Evolutionary conservation across 2,888 invertebrate genomes (phyloP).

Genomic region (Tanypteryx hageni): DNA sequence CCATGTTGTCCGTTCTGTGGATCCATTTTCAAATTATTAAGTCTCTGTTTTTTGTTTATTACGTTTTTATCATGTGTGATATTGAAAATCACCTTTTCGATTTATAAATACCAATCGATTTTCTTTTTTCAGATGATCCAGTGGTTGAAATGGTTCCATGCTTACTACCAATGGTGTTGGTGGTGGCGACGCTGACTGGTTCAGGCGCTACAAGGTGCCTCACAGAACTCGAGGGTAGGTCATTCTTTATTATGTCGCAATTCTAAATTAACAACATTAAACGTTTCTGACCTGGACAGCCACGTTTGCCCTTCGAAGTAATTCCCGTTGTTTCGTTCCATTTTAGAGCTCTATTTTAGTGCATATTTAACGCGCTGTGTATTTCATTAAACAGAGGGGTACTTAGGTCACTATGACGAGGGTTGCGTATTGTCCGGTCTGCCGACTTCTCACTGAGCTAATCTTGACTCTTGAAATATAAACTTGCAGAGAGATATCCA

Average conservation of each 20-base stretch:
- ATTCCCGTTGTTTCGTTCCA: neutral
- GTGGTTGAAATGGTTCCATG: neutral
- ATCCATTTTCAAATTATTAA: too few relatives aligned
- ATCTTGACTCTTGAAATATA: too few relatives aligned
- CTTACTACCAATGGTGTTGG: slow-evolving; percentile 5
- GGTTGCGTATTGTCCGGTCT: too few relatives aligned
- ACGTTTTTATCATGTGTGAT: neutral
- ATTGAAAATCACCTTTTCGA: neutral
- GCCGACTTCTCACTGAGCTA: too few relatives aligned
- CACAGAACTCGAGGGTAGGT: neutral
- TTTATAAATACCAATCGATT: neutral
- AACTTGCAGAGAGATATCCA: too few relatives aligned
- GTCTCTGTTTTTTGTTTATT: neutral
- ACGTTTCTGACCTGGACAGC: neutral
- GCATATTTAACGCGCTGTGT: too few relatives aligned
- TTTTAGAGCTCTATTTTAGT: too few relatives aligned
- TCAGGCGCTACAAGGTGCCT: neutral
- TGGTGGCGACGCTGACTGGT: neutral
- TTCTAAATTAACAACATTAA: neutral
- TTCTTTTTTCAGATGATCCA: neutral
- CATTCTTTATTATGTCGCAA: too few relatives aligned
- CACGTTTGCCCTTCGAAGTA: too few relatives aligned
- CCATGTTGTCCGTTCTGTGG: too few relatives aligned
- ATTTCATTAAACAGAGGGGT: too few relatives aligned
- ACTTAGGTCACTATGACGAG: too few relatives aligned